These are phyloP conservation scores for Cordylochernes scorpioides DNA, from an alignment of 2,888 invertebrate species.

Conservation along the genomic window DNA sequence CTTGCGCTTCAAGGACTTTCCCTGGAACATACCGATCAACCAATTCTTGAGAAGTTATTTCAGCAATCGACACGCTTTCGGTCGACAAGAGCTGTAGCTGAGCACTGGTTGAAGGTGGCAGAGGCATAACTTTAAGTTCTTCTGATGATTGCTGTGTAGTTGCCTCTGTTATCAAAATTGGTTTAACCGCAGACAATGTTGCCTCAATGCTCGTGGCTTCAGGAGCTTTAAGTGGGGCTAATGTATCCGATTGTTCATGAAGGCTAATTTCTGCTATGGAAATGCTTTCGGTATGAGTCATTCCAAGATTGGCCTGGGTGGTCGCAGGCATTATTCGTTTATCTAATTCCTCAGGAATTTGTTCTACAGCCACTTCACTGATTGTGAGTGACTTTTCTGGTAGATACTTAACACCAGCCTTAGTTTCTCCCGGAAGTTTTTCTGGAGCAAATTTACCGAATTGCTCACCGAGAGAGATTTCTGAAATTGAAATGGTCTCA, in stretches of 20 bases:
- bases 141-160: slow-evolving; percentile 6
- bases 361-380: slow-evolving; percentile 21
- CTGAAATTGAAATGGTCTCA: slow-evolving; percentile 10
- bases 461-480: slow-evolving; percentile 8
- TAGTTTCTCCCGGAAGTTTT: slow-evolving; percentile 21
- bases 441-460: slow-evolving; percentile 12
- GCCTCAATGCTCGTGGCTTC: slow-evolving; percentile 7
- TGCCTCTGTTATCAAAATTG: slow-evolving; percentile 5
- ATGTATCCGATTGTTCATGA: slow-evolving; percentile 5
- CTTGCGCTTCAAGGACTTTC: slow-evolving; percentile 8
- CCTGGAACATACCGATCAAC: slow-evolving; percentile 8
- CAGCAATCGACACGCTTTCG: slow-evolving; percentile 5
- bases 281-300: slow-evolving; percentile 6
- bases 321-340: slow-evolving; percentile 4
- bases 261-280: slow-evolving; percentile 5
- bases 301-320: slow-evolving; percentile 2
- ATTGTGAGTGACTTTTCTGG: slow-evolving; percentile 24
- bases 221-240: slow-evolving; percentile 5
- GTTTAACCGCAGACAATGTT: slow-evolving; percentile 4
- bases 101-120: slow-evolving; percentile 4
- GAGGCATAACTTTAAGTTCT: slow-evolving; percentile 3
- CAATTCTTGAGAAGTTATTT: slow-evolving; percentile 6
- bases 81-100: slow-evolving; percentile 4
- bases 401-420: slow-evolving; percentile 28
- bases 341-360: slow-evolving; percentile 19